phyloP scores from a whole-genome alignment of 2,113 vertebrate species.

The Oceanodroma tethys region DNA sequence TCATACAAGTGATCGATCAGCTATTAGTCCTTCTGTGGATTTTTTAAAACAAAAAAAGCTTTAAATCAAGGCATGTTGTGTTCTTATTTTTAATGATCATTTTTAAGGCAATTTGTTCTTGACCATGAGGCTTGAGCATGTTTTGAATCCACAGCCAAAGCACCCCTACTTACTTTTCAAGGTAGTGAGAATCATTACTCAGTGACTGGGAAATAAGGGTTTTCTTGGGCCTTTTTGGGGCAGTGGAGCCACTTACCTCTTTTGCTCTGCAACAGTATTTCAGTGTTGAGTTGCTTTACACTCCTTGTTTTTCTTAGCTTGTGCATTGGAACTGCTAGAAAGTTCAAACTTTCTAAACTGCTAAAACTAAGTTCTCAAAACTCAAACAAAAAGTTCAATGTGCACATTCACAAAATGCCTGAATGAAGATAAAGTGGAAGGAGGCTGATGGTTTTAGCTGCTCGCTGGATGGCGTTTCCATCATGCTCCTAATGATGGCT shows the following conservation, averaged over 20 bases:
- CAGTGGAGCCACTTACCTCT: not conserved
- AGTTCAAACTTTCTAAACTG: not conserved
- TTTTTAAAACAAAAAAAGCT: not conserved
- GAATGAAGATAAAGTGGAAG: not conserved
- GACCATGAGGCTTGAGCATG: not conserved
- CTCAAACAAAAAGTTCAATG: not conserved
- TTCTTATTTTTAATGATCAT: not conserved
- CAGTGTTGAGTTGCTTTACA: not conserved
- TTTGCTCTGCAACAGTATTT: fast-evolving
- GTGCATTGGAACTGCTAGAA: not conserved
- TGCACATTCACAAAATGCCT: not conserved
- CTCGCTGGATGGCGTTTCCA: fast-evolving
- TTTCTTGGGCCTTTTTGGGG: not conserved
- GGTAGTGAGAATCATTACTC: not conserved
- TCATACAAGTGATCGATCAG: not conserved
- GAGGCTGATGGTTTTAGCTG: not conserved
- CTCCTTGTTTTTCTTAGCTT: not conserved
- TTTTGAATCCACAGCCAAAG: not conserved
- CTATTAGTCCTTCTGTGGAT: not conserved
- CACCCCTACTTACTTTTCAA: not conserved
- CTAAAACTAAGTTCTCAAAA: not conserved
- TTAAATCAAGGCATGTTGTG: not conserved
- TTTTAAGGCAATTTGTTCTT: not conserved
- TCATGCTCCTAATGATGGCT: not conserved
- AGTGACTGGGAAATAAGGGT: not conserved